Evolutionary conservation across 1,140 invertebrate genomes (phyloP), one percentile per base, ranked within the genome.

Genomic region (Drosophila trapezifrons): DNA sequence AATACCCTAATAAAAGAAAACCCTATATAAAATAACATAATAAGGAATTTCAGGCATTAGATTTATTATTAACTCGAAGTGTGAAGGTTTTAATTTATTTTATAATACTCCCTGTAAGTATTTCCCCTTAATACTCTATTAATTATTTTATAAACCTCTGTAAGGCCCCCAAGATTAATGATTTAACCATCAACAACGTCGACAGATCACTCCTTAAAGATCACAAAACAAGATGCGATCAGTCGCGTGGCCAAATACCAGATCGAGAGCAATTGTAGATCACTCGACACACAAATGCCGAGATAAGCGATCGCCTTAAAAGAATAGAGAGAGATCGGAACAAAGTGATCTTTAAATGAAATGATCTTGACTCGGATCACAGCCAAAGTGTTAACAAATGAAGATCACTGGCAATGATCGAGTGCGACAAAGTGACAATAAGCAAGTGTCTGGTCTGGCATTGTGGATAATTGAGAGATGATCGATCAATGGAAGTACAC

Each of bases 281-380:
- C 65, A 46, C 25, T 66, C 27, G n/a, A 69, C 51, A 52, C 20
- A 69, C 62, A 69, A 71, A 71, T 54, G 27, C 18, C 22, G 32
- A 52, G 57, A 63, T 62, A 63, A 43, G 40, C 40, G 59, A 69
- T 69, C 65, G 46, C 45, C 59, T 43, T 52, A 69, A 52, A 22
- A 22, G 62, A 37, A 69, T 52, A 54, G 25, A 25, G 12, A 38
- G 54, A 62, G 25, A 65, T 60, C 63, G 25, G 1, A 17, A 15
- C 18, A 27, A 15, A 17, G n/a, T 65, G 59, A 54, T 66, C 60
- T 69, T 20, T 43, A 60, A 69, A 52, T 27, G 27, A 69, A 69
- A 69, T 45, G 65, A 69, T 66, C 65, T 69, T 69, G 65, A 65
- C 65, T 64, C 37, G 65, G 58, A 71, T 69, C 38, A 56, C 47